Evolutionary conservation across 2,888 invertebrate genomes (phyloP), one percentile per base, ranked within the genome.

Genomic region (Plemyria rubiginata): DNA sequence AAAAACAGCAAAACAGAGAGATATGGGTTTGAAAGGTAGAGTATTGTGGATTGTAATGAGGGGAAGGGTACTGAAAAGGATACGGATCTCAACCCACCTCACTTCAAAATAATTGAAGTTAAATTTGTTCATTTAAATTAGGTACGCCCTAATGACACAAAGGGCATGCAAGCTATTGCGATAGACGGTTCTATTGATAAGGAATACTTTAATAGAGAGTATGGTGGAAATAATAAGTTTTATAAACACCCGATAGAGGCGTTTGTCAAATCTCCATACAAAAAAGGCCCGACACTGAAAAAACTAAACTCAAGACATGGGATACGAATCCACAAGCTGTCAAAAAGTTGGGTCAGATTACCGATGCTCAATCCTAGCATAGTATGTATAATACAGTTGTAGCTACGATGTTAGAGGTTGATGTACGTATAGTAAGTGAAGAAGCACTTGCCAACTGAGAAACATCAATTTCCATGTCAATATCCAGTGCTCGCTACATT

Each of bases 91-190:
- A 81, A 81, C 82, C 83, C 84, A 77, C 79, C 84, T 87, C 87
- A 86, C 90, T 92, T 90, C 84, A 91, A 86, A 89, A 88, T 92
- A 92, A 92, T 92, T 90, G 88, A 91, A 91, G 88, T 90, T 89
- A 90, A 92, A 92, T 91, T 91, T 90, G 88, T 88, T 87, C 86
- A 87, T 89, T 90, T 87, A 85, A 90, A 88, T 88, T 85, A 84
- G 85, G 80, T 78, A 77, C 70, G 77, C 78, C 70, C 75, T 82
- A 81, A 83, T 81, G 76, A 80, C 78, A 80, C 70, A 79, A 76
- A 77, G 77, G 73, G 72, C 70, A 74, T 70, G 69, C 68, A 65
- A 65, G 56, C 64, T 59, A 62, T 68, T 65, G 64, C 64, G 56
- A 72, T 71, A 69, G 59, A 67, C 61, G 60, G 66, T 70, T 75